Evolutionary conservation across 37 sponge, comb jelly and placozoan genomes (phyloP), one percentile per base, ranked within the genome.

Genomic region (Ianthella basta): DNA sequence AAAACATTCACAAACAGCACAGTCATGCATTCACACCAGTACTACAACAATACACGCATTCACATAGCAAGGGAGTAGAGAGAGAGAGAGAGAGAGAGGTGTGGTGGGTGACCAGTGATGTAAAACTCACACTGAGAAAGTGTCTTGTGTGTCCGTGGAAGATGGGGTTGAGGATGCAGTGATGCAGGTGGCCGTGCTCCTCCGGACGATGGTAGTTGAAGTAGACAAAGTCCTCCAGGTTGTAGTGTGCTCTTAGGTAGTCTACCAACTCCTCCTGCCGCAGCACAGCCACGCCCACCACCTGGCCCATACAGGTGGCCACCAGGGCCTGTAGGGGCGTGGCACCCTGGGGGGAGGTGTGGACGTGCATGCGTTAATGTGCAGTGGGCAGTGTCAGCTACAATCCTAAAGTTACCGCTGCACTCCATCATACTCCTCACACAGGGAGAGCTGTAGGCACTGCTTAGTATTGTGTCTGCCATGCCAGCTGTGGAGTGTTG

Each of bases 181-280:
- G 97, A 60, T 89, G 85, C 53, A 98, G 68, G 60, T 87, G 95
- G 12, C 89, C 90, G 55, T 98, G 99, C 79, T 96, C 94, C 18
- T 83, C 56, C 36, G 93, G 97, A 14, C 57, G 60, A 44, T 98
- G 95, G 54, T 96, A 91, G 66, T 82, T 88, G 78, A 84, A 94
- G 90, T 96, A 98, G 59, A 98, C 84, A 77, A 94, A 98, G 67
- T 96, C 95, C 64, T 98, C 99, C 20, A 98, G 86, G 66, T 94
- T 92, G 88, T 94, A 98, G 61, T 96, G 95, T 14, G 99, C 86
- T 30, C 97, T 60, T 19, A 98, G 80, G 68, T 92, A 96, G 50
- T 86, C 88, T 14, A 96, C 88, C 30, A 83, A 84, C 70, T 91
- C 82, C 72, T 96, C 91, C 41, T 85, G 68, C 19, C 95, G 60